These are phyloP conservation scores for Thalassoma bifasciatum DNA, from an alignment of 2,113 vertebrate genomes.

Conservation along the genomic window DNA sequence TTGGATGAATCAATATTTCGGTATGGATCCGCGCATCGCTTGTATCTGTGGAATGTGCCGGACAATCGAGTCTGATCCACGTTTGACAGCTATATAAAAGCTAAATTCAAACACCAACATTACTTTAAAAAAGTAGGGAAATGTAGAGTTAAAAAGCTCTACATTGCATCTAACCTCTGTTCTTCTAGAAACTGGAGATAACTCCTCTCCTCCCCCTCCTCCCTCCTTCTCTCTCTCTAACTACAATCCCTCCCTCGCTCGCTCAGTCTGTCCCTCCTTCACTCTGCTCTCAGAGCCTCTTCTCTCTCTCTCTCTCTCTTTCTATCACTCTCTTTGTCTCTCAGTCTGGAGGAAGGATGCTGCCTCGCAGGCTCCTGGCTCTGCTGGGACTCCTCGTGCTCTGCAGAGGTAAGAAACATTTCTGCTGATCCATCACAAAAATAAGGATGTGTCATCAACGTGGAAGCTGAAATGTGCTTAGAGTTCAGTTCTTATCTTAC, in stretches of 20 bases:
- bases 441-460: rapidly evolving
- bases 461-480: background rate
- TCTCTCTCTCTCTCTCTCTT: background rate
- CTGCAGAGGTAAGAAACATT: conserved; percentile 74
- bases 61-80: too few species aligned
- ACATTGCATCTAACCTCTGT: background rate
- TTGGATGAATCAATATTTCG: too few species aligned
- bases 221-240: conserved; percentile 1
- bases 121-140: too few species aligned
- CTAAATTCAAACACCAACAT: too few species aligned
- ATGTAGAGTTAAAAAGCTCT: background rate
- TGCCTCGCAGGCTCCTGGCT: conserved; percentile 29
- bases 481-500: background rate
- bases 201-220: conserved; percentile 3
- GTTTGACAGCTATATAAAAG: too few species aligned
- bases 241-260: conserved; percentile 19
- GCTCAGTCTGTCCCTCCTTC: conserved; percentile 5
- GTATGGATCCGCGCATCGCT: too few species aligned
- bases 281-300: conserved; percentile 27
- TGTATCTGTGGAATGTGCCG: too few species aligned
- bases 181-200: conserved; percentile 33
- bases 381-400: conserved; percentile 67
- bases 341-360: conserved; percentile 57
- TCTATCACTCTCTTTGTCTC: background rate
- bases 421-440: rapidly evolving